Base-by-base conservation (phyloP, 2,888 invertebrate species). In the Platycnemis pennipes region DNA sequence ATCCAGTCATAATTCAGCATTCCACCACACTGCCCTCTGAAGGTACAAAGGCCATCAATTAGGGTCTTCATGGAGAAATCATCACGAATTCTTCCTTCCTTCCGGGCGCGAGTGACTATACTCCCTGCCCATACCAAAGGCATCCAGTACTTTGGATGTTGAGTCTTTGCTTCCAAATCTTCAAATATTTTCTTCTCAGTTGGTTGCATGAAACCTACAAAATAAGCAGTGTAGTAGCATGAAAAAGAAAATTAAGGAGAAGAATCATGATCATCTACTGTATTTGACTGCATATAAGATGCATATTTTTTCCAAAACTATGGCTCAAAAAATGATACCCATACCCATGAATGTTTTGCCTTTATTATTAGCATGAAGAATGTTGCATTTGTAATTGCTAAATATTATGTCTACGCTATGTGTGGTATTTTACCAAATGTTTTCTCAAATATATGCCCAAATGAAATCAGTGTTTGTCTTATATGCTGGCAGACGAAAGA, bases 51-150 rank as follows among this genome's bases (percentile, higher is more conserved):
- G 95, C 96, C 96, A 56, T 97, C 96, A 77, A 97, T 96, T 1
- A 97, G 95, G 63, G 96, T 96, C 94, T 96, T 96, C 37, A 97
- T 95, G 16, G 96, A 96, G 94, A 96, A 96, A 94, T 97, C 97
- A 94, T 96, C 95, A 19, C 95, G 95, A 88, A 96, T 95, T 42
- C 96, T 94, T 8, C 95, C 95, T 95, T 96, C 96, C 94, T 95
- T 96, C 42, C 96, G 94, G 0, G 96, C 96, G 87, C 95, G 95
- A 19, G 95, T 95, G n/a, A 95, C 95, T 26, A 96, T 95, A 44
- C 95, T 95, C 45, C 96, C 95, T 22, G 96, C 96, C 96, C 96
- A 96, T 42, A 96, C 96, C 56, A 96, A 95, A 5, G 96, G 96
- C 94, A 96, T 95, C 96, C 96, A 96, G 94, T 96, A 96, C 94